These are phyloP conservation scores for Heliconius congener DNA, from an alignment of 1,140 invertebrate genomes.

Conservation along the genomic window DNA sequence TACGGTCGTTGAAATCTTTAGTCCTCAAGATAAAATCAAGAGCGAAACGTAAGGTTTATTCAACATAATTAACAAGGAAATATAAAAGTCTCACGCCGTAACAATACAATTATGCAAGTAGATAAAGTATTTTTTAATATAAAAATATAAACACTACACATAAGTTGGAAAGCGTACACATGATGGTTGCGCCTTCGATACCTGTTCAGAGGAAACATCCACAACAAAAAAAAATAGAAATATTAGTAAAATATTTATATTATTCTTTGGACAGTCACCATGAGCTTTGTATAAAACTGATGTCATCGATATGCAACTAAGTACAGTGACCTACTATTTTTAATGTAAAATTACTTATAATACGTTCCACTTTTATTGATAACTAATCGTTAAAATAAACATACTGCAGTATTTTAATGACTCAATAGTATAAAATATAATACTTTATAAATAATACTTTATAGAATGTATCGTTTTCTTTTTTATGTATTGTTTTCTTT, in stretches of 20 bases:
- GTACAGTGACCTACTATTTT: constrained; percentile 13
- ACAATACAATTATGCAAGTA: constrained; percentile 7
- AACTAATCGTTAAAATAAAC: constrained; percentile 5
- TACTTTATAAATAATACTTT: background rate
- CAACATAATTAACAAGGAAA: constrained; percentile 6
- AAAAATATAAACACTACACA: background rate
- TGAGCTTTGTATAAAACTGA: background rate
- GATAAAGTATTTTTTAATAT: background rate
- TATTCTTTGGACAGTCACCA: background rate
- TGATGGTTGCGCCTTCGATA: too few species aligned
- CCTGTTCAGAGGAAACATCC: too few species aligned
- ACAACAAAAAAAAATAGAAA: background rate
- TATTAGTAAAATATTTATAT: background rate
- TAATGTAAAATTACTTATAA: constrained; percentile 3
- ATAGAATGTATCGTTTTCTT: too few species aligned
- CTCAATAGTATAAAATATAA: background rate
- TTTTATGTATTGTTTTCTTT: background rate
- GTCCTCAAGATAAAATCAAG: background rate
- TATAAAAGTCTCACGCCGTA: background rate
- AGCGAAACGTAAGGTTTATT: background rate
- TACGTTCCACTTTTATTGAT: background rate
- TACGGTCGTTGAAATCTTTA: constrained; percentile 8
- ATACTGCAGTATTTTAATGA: background rate
- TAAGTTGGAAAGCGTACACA: too few species aligned
- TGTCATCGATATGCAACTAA: background rate